Evolutionary conservation across 2,797 vertebrate genomes (phyloP), one percentile per base, ranked within the genome.

Genomic region (Peromyscus nudipes): DNA sequence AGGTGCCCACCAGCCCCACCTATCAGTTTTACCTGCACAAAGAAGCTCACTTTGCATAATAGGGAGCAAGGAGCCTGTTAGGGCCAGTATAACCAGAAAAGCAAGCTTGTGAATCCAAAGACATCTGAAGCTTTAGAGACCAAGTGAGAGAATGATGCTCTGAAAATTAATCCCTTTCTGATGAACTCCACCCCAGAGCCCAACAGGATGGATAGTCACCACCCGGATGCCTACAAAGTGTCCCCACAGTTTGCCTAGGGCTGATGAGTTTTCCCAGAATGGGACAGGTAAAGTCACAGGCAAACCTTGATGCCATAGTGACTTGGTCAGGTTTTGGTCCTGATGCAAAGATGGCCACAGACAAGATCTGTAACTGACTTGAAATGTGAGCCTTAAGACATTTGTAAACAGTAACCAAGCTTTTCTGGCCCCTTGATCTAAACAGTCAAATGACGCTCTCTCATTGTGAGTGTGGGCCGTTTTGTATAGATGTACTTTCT

Each of bases 131-230:
- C 65, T 79, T 92, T 65, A 80, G 86, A 75, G 49, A 94, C 37
- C 21, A 2, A 23, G 31, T 2, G 37, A 65, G 55, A 13, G 52
- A 81, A 57, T 31, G 6, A 21, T n/a, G 17, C 49, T 37, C 46
- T n/a, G 46, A 75, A 64, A 92, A 84, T 92, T 82, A 75, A 85
- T 46, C 62, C 57, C 11, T 85, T 94, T 84, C 77, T n/a, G 5
- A 2, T 34, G 19, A 40, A 46, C 75, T 94, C 52, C 1, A 75
- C 31, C 43, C 40, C 31, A 2, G 83, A 75, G n/a, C 49, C 1
- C 46, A n/a, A 76, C 11, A 40, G 17, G 34, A 69, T 76, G 8
- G 60, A 52, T 13, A 49, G 21, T 12, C 43, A 37, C 17, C 37
- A 12, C 27, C 25, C 1, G 9, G 37, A 43, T 64, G 60, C 27